Percentiles rank a stretch among this genome's conserved stretches.
phyloP scores from a whole-genome alignment of 2,797 vertebrate genomes.

The Threskiornis aethiopicus region DNA sequence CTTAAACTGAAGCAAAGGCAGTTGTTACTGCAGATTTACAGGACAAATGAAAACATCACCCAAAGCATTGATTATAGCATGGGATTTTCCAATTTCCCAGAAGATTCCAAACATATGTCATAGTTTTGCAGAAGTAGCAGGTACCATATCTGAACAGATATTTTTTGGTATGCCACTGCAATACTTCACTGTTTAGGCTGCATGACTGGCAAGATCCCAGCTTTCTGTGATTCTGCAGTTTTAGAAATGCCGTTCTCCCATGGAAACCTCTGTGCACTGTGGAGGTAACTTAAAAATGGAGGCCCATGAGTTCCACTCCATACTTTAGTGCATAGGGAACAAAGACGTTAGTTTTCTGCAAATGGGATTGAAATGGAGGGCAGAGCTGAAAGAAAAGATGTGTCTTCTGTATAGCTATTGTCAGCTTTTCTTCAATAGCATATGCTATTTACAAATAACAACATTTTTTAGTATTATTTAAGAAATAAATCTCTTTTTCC shows the following conservation, averaged over 20 bases:
- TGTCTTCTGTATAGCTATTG: neutral
- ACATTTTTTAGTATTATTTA: neutral
- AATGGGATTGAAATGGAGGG: neutral
- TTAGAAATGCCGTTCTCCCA: neutral
- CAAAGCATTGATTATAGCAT: neutral
- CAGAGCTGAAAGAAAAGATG: neutral
- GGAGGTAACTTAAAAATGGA: neutral
- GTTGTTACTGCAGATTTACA: neutral
- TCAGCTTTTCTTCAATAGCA: neutral
- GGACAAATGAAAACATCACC: neutral
- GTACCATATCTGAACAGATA: neutral
- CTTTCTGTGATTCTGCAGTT: neutral
- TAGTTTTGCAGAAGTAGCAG: neutral
- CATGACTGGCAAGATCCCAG: neutral
- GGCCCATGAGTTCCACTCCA: neutral
- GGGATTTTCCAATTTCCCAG: neutral
- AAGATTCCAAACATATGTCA: neutral
- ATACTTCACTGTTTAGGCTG: neutral
- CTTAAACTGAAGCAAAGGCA: neutral
- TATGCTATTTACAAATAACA: neutral
- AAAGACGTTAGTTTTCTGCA: neutral
- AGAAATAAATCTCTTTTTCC: neutral
- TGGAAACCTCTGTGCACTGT: neutral
- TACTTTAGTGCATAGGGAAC: neutral
- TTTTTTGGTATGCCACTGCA: neutral